Evolutionary conservation across 1,140 invertebrate genomes (phyloP), one percentile per base, ranked within the genome.

Genomic region (Odontomachus brunneus): DNA sequence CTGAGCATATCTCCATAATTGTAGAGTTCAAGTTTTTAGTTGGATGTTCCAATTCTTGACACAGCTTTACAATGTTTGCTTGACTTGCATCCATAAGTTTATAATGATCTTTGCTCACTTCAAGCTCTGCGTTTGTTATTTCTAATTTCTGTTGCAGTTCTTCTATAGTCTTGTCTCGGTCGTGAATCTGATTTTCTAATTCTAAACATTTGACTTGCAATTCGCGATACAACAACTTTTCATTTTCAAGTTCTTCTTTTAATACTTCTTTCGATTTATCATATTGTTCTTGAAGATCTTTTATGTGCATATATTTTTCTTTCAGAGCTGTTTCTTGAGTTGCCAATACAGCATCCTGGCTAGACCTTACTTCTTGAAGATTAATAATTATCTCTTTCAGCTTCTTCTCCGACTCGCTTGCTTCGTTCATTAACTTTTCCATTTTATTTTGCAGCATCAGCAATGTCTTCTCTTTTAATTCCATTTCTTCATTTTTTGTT

Each of bases 321-420:
- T 88, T 78, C 1, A 93, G 53, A 51, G 88, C 85, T 75, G 89
- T 87, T 44, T 89, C 88, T 60, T 92, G 92, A 9, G 88, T 84
- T 53, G 87, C 72, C 26, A 92, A 55, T 26, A 91, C 86, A 12
- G 81, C 80, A 62, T 92, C 90, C 26, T 92, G 92, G 53, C 86
- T 90, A 7, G 62, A 63, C 72, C 84, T 89, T 12, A 91, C 82
- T 66, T 93, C 88, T 55, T 92, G 90, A 12, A 92, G 51, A 82
- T 90, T 91, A 3, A 82, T 51, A 55, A 93, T 92, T 7, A 92
- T 51, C 73, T 92, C 92, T 38, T 92, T 91, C 67, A 93, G 59
- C 59, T 89, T 92, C 2, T 88, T 62, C 51, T 93, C 91, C 0
- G 86, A 89, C 11, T 84, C 78, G 62, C 88, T 67, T 55, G 89